phyloP scores from a whole-genome alignment of 2,113 vertebrate species.

The Lanius collurio region DNA sequence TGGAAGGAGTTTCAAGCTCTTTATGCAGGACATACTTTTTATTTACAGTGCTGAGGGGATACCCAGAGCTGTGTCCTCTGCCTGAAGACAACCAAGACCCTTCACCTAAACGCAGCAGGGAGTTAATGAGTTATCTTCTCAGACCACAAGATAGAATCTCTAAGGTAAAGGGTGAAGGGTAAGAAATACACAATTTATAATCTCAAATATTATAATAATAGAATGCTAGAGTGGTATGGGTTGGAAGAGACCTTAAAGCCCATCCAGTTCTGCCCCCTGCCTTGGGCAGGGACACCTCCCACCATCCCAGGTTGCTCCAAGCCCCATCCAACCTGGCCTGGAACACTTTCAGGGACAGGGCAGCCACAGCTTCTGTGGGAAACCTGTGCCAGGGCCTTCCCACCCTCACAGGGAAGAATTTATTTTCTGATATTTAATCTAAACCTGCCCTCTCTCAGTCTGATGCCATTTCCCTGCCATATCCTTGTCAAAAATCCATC shows the following conservation, averaged over 20 bases:
- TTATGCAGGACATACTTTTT: background rate
- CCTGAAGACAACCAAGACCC: background rate
- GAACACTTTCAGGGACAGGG: background rate
- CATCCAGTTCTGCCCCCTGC: background rate
- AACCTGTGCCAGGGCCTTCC: background rate
- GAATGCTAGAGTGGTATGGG: background rate
- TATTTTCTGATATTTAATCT: background rate
- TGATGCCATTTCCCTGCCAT: background rate
- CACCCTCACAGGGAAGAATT: background rate
- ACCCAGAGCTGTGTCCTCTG: background rate
- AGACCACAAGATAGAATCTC: background rate
- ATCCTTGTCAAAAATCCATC: background rate
- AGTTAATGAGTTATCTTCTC: background rate
- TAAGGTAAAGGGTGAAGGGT: background rate
- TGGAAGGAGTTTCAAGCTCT: background rate
- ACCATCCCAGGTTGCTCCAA: background rate
- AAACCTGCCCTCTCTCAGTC: background rate
- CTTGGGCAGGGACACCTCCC: background rate
- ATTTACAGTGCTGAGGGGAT: background rate
- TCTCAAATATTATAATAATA: background rate
- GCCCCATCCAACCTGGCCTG: accelerated
- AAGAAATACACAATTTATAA: background rate
- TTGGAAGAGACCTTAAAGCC: background rate
- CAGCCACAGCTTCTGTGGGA: background rate
- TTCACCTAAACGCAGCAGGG: background rate